Base-by-base conservation (phyloP, 1,140 invertebrate species). In the Orchesella cincta region DNA sequence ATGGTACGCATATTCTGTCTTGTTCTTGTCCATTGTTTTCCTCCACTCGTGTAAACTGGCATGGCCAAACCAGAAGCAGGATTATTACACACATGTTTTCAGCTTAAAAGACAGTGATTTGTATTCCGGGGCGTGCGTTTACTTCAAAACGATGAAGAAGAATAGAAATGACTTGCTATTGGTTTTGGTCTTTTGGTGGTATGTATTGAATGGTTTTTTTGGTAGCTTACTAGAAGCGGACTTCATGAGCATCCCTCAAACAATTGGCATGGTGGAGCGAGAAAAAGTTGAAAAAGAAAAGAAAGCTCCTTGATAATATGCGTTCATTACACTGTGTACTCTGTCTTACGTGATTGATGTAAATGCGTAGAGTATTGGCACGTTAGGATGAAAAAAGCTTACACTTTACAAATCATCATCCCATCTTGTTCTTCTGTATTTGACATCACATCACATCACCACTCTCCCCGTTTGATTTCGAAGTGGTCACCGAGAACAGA, bases 401-500 rank as follows among this genome's bases (percentile, higher is more conserved):
- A 57, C n/a, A 57, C 23, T 57, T 57, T 46, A 46, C 12, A 57
- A 5, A 57, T 57, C n/a, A 57, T 12, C 26, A 57, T 57, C 31
- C 29, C 62, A 2, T 67, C 62, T 8, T 67, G 62, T 67, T 67
- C 23, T 67, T 67, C 23, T 23, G 3, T 67, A 8, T 33, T 67
- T 67, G 62, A 67, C 62, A 67, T 67, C 28, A 67, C 29, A 33
- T 67, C 62, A 67, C 62, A 67, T 67, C 62, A 29, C 31, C 54
- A 57, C 54, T 57, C 54, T n/a, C 54, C n/a, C 8, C 23, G 54
- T 3, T 23, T 46, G 39, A 20, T 46, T 12, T 46, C 8, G 39
- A 46, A 18, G 54, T 57, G 54, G 26, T 23, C 54, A n/a, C 12
- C 12, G 54, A 57, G 26, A 57, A 57, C 3, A 31, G 62, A 12